Conservation (phyloP, 1,140 invertebrate genomes). For the Zaprionus africanus region DNA sequence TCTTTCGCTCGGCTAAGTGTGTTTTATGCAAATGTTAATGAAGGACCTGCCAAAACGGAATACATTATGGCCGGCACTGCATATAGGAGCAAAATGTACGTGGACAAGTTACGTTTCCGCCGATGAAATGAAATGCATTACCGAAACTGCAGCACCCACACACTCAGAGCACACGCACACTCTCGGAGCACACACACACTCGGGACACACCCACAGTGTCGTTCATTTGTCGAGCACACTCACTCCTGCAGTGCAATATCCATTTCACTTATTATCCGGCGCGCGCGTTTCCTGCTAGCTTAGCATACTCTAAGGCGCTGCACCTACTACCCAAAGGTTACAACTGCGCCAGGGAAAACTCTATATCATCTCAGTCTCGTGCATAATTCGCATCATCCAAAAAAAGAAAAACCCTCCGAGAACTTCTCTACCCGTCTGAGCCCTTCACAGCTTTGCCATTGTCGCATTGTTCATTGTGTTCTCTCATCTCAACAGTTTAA, state of each 20-base stretch:
- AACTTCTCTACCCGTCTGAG: not conserved
- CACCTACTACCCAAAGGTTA: constrained; percentile 58
- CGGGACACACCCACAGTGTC: constrained; percentile 14
- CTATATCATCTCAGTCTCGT: constrained; percentile 5
- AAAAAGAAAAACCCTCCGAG: not conserved
- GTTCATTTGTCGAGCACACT: constrained; percentile 73
- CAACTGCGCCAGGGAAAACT: not conserved
- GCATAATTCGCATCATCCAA: constrained; percentile 71
- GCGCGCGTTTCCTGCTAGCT: constrained; percentile 62
- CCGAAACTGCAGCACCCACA: constrained; percentile 54
- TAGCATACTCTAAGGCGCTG: constrained; percentile 38
- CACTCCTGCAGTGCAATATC: constrained; percentile 57
- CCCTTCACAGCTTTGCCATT: constrained; percentile 26
- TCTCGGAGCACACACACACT: not conserved
- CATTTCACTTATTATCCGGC: constrained; percentile 78
- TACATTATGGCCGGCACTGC: constrained; percentile 42
- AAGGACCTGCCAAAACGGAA: constrained; percentile 62
- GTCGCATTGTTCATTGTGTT: constrained; percentile 48
- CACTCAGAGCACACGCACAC: not conserved
- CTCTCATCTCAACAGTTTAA: constrained; percentile 59
- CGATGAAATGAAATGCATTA: constrained; percentile 81
- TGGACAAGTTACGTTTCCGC: constrained; percentile 77
- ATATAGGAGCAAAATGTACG: constrained; percentile 23
- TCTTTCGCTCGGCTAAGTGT: constrained; percentile 15
- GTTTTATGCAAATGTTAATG: constrained; percentile 76